Conservation (phyloP, 2,888 invertebrate species). For the Lasioglossum villosulum region DNA sequence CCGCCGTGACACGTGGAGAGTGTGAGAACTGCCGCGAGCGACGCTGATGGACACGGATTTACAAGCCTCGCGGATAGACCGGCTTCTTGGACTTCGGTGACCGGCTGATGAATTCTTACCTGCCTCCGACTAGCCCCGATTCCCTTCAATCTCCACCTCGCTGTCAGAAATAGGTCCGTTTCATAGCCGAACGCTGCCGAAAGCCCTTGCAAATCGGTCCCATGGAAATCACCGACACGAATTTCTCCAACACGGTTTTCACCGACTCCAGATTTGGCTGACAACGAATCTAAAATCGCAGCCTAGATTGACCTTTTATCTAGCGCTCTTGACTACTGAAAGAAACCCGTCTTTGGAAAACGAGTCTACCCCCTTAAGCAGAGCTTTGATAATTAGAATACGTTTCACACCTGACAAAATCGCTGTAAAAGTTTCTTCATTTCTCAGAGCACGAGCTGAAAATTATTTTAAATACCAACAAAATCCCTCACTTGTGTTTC, state of each 20-base stretch:
- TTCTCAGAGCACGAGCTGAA: not conserved
- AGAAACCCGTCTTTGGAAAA: too few species aligned
- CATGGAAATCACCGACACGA: too few species aligned
- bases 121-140: slow-evolving; percentile 41
- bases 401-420: not conserved
- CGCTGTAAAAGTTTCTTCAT: not conserved
- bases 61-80: slow-evolving; percentile 31
- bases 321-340: too few species aligned
- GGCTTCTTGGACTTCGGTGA: slow-evolving; percentile 40
- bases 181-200: not conserved
- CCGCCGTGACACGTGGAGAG: slow-evolving; percentile 74
- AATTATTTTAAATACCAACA: not conserved
- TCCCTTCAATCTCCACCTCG: slow-evolving; percentile 18
- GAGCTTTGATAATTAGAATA: not conserved
- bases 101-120: slow-evolving; percentile 32
- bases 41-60: slow-evolving; percentile 51
- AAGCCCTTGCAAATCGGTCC: not conserved
- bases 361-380: too few species aligned
- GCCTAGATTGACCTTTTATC: too few species aligned
- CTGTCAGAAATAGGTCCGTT: not conserved
- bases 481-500: not conserved
- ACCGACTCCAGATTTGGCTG: too few species aligned
- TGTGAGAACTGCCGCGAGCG: slow-evolving; percentile 79
- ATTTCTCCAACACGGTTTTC: too few species aligned
- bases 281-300: too few species aligned